Base-by-base conservation (phyloP, 2,888 invertebrate species). In the Oxyteleia sp. region DNA sequence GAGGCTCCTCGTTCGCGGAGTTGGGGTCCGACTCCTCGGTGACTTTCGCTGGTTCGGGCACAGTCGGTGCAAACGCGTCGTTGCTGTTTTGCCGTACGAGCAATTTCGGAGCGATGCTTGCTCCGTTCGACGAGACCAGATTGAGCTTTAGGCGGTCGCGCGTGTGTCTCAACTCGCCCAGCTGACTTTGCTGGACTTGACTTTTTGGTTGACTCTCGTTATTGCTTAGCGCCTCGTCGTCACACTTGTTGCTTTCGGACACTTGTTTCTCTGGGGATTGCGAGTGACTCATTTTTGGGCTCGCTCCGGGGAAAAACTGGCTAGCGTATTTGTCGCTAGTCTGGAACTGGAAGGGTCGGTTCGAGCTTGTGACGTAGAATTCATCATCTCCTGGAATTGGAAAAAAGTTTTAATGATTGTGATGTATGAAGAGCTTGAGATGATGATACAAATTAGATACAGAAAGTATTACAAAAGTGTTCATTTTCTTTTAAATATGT, bases 141-240 rank as follows among this genome's bases (percentile, higher is more conserved):
- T 97, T 96, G 8, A 97, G 94, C 90, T 96, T 96, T 13, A 97
- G 94, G 84, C 95, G 95, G 91, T 96, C 96, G 79, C 96, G 94
- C 4, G 96, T 96, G 90, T 97, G 97, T 11, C 96, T 93, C 41
- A 97, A 92, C 10, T 96, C 96, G 18, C 97, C 97, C 7, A 97
- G 91, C 15, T 87, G 89, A 32, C 86, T 87, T 61, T 92, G 82
- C 85, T 86, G 51, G 79, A 71, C 29, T 72, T 87, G 55, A n/a
- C 18, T 32, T 45, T 79, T 74, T 41, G 38, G 10, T 2, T 55
- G 57, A 59, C 26, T 72, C 11, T 80, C 59, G 13, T 43, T 55
- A 45, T 43, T 69, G 41, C 53, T 47, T 15, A 79, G 86, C 16
- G 53, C 76, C 61, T 82, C 81, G 43, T 78, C 78, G 35, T 75